These are phyloP conservation scores for Phasianus colchicus DNA, from an alignment of 2,113 vertebrate species.

Conservation along the genomic window DNA sequence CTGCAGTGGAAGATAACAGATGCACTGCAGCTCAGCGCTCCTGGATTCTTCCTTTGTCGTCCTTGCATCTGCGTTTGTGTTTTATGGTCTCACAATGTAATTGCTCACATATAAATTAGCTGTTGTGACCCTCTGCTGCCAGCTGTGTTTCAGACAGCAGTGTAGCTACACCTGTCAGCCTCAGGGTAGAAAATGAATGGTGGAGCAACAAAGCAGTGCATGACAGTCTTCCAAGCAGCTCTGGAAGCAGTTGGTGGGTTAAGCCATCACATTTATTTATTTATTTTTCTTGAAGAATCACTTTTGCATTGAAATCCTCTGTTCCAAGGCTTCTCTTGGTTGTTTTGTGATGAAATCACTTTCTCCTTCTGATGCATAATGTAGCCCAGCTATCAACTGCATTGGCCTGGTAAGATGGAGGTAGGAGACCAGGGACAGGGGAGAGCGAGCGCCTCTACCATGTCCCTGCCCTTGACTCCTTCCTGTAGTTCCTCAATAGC, in stretches of 20 bases:
- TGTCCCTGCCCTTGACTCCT: neutral
- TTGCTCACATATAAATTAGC: neutral
- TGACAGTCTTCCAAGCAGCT: neutral
- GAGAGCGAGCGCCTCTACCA: neutral
- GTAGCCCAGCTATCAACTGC: neutral
- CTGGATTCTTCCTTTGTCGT: neutral
- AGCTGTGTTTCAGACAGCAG: neutral
- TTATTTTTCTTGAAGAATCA: neutral
- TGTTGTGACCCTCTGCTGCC: neutral
- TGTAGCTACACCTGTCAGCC: neutral
- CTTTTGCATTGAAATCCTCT: neutral
- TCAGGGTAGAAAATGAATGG: neutral
- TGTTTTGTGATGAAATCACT: neutral
- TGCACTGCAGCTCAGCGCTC: neutral
- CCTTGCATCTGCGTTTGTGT: accelerated
- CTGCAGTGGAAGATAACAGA: neutral
- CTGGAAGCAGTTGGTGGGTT: neutral
- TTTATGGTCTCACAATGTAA: neutral
- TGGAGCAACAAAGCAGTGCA: neutral
- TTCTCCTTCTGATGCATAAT: neutral
- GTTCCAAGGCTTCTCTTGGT: neutral
- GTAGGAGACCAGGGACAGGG: neutral
- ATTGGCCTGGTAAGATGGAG: neutral
- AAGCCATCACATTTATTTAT: neutral
- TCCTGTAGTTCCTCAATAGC: accelerated